Evolutionary conservation across 2,797 vertebrate species (phyloP), one percentile per base, ranked within the genome.

Genomic region (Enteromius radiatus): DNA sequence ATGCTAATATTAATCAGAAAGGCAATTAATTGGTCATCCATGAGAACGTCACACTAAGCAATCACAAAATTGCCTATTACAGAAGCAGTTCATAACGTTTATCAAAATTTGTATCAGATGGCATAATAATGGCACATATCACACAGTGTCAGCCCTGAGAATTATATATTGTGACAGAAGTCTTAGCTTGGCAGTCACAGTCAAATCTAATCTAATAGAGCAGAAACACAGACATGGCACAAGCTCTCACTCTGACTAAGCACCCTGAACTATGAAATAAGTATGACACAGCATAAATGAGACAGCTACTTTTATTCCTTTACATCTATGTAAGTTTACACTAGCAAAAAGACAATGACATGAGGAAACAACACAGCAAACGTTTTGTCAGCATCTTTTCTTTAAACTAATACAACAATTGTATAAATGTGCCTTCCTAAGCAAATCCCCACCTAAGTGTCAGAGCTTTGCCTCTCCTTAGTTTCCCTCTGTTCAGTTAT

Each of bases 151-250:
- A 1, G 0, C 10, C 5, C 0, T 1, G 1, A 21, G 12, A 19
- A 52, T 17, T 2, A 23, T 17, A 23, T 4, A 36, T 11, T 56
- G 49, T 52, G 68, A 83, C 26, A 68, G n/a, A 76, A 28, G 45
- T 54, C 10, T 59, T 17, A 77, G 33, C 43, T 59, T 15, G 26
- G 41, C 82, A 63, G n/a, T 63, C 31, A 41, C 76, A 69, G 17
- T 63, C 31, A 17, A 23, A 31, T 36, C 19, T 77, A 43, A 85
- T 69, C 10, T n/a, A 28, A 78, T 7, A 4, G 19, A 69, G 77
- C 77, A 86, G 65, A 28, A 84, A 52, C 36, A 76, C 83, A 80
- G 80, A 74, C 77, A 49, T 33, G 33, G 78, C 78, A 86, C 79
- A 84, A 64, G 28, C 17, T 69, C 52, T 33, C 12, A 59, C 43